phyloP scores from a whole-genome alignment of 37 sponge, comb jelly and placozoan species.

The Ianthella basta region DNA sequence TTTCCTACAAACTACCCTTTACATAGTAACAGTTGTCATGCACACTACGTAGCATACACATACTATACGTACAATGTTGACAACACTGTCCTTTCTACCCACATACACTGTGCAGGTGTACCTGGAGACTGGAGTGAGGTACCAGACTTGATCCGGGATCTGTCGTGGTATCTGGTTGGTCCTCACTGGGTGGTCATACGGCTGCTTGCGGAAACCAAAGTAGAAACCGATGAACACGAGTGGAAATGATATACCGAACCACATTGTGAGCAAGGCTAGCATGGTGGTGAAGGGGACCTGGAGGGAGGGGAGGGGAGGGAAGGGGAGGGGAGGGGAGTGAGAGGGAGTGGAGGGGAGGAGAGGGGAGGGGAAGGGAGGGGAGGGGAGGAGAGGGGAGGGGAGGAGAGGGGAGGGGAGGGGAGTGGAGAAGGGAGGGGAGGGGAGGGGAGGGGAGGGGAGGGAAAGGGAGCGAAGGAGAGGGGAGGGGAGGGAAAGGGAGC shows the following conservation, averaged over 20 bases:
- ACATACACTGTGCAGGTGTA: conserved; percentile 42
- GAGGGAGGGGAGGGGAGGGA: not conserved
- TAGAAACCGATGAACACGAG: conserved; percentile 91
- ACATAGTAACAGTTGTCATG: no score
- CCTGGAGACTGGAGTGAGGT: conserved; percentile 75
- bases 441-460: no score
- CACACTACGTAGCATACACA: no score
- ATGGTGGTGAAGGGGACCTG: conserved; percentile 94
- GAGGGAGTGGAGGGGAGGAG: not conserved
- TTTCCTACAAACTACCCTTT: no score
- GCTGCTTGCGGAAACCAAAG: conserved; percentile 96
- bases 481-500: no score
- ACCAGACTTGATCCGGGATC: conserved; percentile 93
- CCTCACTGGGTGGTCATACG: conserved; percentile 96
- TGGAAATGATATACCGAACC: conserved; percentile 93
- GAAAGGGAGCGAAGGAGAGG: no score
- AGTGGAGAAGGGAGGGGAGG: conserved; percentile 7
- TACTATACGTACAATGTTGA: not conserved
- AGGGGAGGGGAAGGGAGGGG: not conserved
- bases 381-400: not conserved
- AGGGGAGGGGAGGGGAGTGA: not conserved
- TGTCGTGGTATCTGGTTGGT: conserved; percentile 98
- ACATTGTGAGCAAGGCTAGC: conserved; percentile 85
- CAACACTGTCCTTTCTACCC: not conserved
- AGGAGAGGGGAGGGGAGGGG: not conserved